A percentile compares a stretch with the other conserved stretches of the same genome.
phyloP scores from a whole-genome alignment of 2,797 vertebrate genomes.

The Poecilia wingei region DNA sequence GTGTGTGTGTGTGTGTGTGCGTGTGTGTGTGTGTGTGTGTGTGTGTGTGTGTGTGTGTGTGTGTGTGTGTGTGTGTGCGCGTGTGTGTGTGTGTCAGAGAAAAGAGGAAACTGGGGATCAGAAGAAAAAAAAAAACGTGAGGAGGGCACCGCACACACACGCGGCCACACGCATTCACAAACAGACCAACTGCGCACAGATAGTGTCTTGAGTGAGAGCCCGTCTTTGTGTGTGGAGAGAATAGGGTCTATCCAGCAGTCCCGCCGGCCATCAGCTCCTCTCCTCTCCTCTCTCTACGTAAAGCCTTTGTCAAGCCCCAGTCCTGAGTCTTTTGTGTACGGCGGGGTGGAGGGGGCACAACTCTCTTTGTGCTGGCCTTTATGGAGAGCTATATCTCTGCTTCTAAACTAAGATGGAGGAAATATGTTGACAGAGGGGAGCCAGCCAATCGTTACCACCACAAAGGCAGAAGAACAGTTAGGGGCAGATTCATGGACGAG shows the following conservation, averaged over 20 bases:
- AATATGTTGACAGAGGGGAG: constrained; percentile 78
- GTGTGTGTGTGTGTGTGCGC: too few relatives aligned
- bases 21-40: too few relatives aligned
- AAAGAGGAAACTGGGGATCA: constrained; percentile 33
- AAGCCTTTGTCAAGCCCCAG: constrained; percentile 71
- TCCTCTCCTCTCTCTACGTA: constrained; percentile 59
- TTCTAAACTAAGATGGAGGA: constrained; percentile 80
- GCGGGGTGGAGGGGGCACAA: not conserved
- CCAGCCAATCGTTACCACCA: constrained; percentile 75
- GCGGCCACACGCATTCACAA: constrained; percentile 49
- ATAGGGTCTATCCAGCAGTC: constrained; percentile 68
- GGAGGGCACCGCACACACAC: constrained; percentile 17
- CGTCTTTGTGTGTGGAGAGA: constrained; percentile 75
- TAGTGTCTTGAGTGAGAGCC: constrained; percentile 73
- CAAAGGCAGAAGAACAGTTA: constrained; percentile 78
- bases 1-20: too few relatives aligned
- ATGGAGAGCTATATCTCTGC: constrained; percentile 78
- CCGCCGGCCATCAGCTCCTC: constrained; percentile 61
- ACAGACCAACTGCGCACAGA: constrained; percentile 52
- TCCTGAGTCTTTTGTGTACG: constrained; percentile 67
- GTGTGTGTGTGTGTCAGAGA: constrained; percentile 38
- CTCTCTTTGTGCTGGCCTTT: constrained; percentile 73
- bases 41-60: too few relatives aligned
- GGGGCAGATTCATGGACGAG: constrained; percentile 79
- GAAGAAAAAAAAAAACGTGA: constrained; percentile 15